Base-by-base conservation (phyloP, 2,113 vertebrate genomes). In the Colius striatus region DNA sequence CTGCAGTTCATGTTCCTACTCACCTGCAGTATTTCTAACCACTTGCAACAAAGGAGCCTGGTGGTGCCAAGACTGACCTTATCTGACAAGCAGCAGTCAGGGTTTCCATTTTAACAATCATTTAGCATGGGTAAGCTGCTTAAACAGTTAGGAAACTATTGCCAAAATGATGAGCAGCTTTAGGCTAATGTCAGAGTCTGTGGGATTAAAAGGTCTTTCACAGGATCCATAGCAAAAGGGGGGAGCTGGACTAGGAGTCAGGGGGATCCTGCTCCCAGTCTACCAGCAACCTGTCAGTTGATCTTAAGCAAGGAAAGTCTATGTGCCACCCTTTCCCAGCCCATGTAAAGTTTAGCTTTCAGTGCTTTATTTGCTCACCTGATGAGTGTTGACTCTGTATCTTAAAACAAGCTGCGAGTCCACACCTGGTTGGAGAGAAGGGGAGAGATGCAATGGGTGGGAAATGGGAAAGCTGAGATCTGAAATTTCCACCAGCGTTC, bases 401-500 rank as follows among this genome's bases (percentile, higher is more conserved):
- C 79, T 78, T 79, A 68, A 93, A 68, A 79, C 41, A 78, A 82
- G n/a, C 30, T 94, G 66, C 55, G 84, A 67, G 60, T 93, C 22
- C 54, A 89, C 43, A 29, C 57, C 60, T 91, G 61, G 13, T 78
- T 80, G 0, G 2, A 66, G 43, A 25, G 58, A 66, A 76, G 74
- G 41, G 53, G 36, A 72, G 55, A 62, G 41, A 53, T 87, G 75
- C 30, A 27, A 6, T 55, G 36, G 32, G 50, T 80, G 10, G 67
- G 74, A n/a, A 88, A 86, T 21, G 53, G 86, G 76, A 92, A 93
- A 90, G 60, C 48, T 48, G 71, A 85, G 79, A 70, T 55, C 78
- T 68, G 62, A 88, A 66, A 73, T 80, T 90, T 51, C 65, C 32
- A 74, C 72, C 90, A 63, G 85, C 85, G 55, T 92, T 87, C 83